phyloP scores from a whole-genome alignment of 1,140 invertebrate species.

The Nylanderia fulva region DNA sequence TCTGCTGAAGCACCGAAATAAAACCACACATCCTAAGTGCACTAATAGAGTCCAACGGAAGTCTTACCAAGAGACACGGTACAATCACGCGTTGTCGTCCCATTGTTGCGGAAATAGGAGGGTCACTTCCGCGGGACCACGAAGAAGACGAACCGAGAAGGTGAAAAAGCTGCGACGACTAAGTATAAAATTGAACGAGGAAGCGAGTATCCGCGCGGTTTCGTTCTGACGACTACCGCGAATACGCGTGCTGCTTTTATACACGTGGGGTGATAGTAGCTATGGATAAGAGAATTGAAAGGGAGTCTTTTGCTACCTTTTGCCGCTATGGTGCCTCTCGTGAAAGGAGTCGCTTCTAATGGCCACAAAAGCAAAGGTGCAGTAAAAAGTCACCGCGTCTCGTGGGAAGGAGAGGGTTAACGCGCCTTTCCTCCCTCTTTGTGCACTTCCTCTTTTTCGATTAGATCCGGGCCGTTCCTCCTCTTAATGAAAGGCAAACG shows the following conservation, averaged over 20 bases:
- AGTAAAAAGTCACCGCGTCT: slow-evolving; percentile 63
- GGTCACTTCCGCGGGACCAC: neutral
- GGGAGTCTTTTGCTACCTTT: slow-evolving; percentile 66
- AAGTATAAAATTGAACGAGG: slow-evolving; percentile 33
- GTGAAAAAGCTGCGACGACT: neutral
- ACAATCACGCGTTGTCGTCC: slow-evolving; percentile 45
- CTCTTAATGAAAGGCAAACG: slow-evolving; percentile 64
- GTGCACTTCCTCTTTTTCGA: slow-evolving; percentile 63
- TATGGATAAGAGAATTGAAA: slow-evolving; percentile 76
- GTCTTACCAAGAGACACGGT: slow-evolving; percentile 63
- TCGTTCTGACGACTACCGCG: slow-evolving; percentile 66
- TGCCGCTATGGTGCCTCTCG: slow-evolving; percentile 23
- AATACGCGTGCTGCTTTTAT: slow-evolving; percentile 70
- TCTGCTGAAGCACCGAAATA: neutral
- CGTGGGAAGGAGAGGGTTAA: neutral
- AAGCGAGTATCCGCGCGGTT: slow-evolving; percentile 42
- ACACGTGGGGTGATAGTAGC: slow-evolving; percentile 66
- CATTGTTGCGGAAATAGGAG: slow-evolving; percentile 21
- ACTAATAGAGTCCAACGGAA: neutral
- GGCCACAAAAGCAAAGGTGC: neutral
- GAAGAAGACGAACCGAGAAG: neutral
- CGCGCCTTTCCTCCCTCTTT: slow-evolving; percentile 48
- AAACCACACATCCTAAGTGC: neutral
- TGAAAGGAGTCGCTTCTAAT: slow-evolving; percentile 71
- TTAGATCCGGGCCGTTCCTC: slow-evolving; percentile 21